Evolutionary conservation across 2,113 vertebrate species (phyloP).

Genomic region (Hystrix brachyura): DNA sequence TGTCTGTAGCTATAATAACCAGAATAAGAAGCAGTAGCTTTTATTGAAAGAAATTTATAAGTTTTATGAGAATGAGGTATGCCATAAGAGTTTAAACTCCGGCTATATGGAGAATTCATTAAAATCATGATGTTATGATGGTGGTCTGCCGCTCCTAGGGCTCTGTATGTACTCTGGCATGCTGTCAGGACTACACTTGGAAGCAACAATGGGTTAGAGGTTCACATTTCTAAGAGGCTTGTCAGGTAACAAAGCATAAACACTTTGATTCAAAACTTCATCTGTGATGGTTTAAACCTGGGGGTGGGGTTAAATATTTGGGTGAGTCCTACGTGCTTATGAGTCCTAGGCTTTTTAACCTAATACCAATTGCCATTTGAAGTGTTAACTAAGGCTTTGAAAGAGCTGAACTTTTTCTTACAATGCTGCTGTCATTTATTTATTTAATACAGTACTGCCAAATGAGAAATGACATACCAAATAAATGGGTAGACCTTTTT

Average conservation of each 20-base stretch:
- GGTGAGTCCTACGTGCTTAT: neutral
- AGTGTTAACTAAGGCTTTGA: neutral
- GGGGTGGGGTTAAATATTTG: neutral
- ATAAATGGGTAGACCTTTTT: neutral
- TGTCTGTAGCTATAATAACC: conserved; percentile 22
- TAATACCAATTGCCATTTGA: neutral
- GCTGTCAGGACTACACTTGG: neutral
- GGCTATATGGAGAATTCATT: neutral
- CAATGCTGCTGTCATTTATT: neutral
- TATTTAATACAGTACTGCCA: neutral
- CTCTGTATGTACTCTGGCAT: neutral
- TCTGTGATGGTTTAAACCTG: neutral
- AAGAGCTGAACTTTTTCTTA: neutral
- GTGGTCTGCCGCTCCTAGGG: neutral
- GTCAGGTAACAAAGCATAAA: neutral
- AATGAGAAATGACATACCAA: neutral
- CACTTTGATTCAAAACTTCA: neutral
- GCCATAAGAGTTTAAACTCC: neutral
- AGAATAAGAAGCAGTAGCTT: conserved; percentile 48
- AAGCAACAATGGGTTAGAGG: neutral
- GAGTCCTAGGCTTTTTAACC: neutral
- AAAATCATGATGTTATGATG: neutral
- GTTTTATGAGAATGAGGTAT: neutral
- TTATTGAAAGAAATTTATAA: conserved; percentile 36
- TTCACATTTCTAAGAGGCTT: neutral